phyloP scores from a whole-genome alignment of 1,140 invertebrate genomes.

The Formica exsecta region DNA sequence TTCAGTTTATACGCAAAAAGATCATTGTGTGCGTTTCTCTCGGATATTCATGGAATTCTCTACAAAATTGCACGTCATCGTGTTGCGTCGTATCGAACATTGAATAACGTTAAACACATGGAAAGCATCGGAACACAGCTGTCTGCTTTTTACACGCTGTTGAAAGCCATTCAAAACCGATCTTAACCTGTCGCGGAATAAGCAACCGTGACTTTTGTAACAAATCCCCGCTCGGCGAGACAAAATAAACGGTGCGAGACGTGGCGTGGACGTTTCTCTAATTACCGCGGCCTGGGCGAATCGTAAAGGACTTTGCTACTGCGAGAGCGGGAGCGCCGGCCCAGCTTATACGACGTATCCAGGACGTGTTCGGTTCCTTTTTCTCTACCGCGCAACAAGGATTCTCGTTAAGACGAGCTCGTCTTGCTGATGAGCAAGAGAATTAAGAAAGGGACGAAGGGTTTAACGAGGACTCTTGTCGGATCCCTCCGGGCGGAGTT shows the following conservation, averaged over 20 bases:
- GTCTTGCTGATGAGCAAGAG: background rate
- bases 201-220: constrained; percentile 36
- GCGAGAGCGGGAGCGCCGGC: background rate
- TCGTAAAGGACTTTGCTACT: constrained; percentile 33
- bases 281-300: constrained; percentile 19
- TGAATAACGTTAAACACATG: constrained; percentile 44
- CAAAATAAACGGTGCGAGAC: background rate
- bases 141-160: background rate
- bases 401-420: constrained; percentile 36
- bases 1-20: background rate
- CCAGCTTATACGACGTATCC: background rate
- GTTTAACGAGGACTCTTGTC: constrained; percentile 43
- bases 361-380: background rate
- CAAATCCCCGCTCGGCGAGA: constrained; percentile 34
- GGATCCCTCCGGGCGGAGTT: background rate
- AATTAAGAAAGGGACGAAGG: constrained; percentile 11
- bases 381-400: background rate
- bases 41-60: background rate
- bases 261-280: constrained; percentile 24
- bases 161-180: constrained; percentile 25
- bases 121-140: constrained; percentile 23
- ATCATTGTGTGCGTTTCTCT: constrained; percentile 3
- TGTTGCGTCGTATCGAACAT: constrained; percentile 21
- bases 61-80: constrained; percentile 18
- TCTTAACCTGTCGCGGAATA: background rate